phyloP scores from a whole-genome alignment of 64 coral and sea anemone genomes.

The Trachythela sp. region DNA sequence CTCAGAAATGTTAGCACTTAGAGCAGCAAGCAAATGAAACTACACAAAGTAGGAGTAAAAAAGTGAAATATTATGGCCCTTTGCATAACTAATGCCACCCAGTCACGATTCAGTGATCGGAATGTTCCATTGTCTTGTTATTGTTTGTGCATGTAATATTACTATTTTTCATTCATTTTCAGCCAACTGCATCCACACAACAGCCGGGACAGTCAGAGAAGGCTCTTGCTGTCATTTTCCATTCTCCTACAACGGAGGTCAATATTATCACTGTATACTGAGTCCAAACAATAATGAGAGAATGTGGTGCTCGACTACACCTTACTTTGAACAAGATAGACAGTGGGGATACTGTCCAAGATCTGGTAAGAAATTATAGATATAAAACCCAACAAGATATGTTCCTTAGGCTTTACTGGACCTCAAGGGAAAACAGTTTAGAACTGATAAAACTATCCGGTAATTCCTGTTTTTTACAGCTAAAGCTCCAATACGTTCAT shows the following conservation, averaged over 20 bases:
- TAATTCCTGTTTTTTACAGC: not conserved
- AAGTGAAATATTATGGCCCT: too few species aligned
- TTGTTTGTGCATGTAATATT: too few species aligned
- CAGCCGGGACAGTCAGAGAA: not conserved
- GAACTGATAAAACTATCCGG: not conserved
- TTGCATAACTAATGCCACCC: too few species aligned
- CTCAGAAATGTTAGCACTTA: too few species aligned
- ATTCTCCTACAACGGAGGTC: not conserved
- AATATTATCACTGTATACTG: not conserved
- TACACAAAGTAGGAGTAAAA: too few species aligned
- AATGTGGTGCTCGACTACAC: conserved; percentile 61
- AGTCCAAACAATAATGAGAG: conserved; percentile 35
- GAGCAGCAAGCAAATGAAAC: too few species aligned
- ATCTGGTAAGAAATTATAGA: conserved; percentile 41
- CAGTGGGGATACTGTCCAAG: conserved; percentile 58
- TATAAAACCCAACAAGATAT: too few species aligned
- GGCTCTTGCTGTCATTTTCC: not conserved
- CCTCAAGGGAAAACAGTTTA: not conserved
- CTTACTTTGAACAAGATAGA: conserved; percentile 60
- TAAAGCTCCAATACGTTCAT: not conserved
- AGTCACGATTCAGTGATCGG: too few species aligned
- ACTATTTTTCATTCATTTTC: not conserved
- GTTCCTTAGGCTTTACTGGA: too few species aligned
- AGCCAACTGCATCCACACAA: not conserved
- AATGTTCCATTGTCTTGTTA: too few species aligned